phyloP scores from a whole-genome alignment of 2,888 invertebrate genomes.

The Harpagoxenus sublaevis region DNA sequence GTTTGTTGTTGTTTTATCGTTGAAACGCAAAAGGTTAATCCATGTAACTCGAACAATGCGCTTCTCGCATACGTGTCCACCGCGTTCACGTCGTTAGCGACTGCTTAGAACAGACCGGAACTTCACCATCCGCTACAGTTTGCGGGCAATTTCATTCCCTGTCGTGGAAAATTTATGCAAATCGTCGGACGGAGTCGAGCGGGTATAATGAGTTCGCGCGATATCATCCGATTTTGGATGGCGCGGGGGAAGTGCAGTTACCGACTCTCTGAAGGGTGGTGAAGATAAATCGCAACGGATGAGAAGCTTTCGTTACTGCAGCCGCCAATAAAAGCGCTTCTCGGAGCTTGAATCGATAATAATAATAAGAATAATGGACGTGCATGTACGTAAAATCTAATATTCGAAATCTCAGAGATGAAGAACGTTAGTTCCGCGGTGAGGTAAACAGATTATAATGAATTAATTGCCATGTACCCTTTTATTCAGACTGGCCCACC shows the following conservation, averaged over 20 bases:
- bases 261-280: slow-evolving; percentile 6
- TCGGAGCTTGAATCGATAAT: background rate
- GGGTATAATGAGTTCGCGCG: slow-evolving; percentile 70
- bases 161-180: slow-evolving; percentile 78
- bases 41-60: slow-evolving; percentile 26
- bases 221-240: slow-evolving; percentile 73
- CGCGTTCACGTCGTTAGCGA: slow-evolving; percentile 63
- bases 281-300: slow-evolving; percentile 15
- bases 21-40: slow-evolving; percentile 22
- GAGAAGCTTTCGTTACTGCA: slow-evolving; percentile 31
- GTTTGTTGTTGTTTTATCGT: slow-evolving; percentile 2
- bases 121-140: slow-evolving; percentile 62
- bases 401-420: background rate
- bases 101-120: slow-evolving; percentile 70
- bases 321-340: background rate
- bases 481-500: too few species aligned
- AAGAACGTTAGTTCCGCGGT: background rate
- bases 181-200: slow-evolving; percentile 64
- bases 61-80: slow-evolving; percentile 12
- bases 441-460: slow-evolving; percentile 5
- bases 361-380: slow-evolving; percentile 33
- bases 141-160: slow-evolving; percentile 78
- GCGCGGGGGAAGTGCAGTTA: slow-evolving; percentile 56
- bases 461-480: background rate
- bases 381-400: slow-evolving; percentile 18